Evolutionary conservation across 1,140 invertebrate species (phyloP).

Genomic region (Aphaenogaster rudis): DNA sequence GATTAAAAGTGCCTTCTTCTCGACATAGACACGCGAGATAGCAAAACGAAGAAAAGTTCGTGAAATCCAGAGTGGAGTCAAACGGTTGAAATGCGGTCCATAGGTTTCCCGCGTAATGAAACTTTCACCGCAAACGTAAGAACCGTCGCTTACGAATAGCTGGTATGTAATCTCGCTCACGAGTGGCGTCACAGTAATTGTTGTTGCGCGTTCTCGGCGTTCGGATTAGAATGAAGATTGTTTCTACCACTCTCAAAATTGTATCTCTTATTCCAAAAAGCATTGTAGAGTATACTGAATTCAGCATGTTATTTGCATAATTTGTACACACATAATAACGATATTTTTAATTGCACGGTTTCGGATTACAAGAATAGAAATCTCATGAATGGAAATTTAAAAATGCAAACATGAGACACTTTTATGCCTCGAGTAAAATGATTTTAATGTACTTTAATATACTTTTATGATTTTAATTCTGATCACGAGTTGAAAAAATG

Average conservation of each 20-base stretch:
- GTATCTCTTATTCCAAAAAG: background rate
- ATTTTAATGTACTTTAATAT: background rate
- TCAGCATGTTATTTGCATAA: background rate
- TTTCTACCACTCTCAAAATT: background rate
- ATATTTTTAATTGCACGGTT: background rate
- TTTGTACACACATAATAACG: background rate
- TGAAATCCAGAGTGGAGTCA: background rate
- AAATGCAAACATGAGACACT: background rate
- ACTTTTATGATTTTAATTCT: background rate
- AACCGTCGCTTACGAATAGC: background rate
- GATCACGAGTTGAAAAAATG: background rate
- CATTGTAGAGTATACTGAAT: conserved; percentile 1
- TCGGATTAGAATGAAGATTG: background rate
- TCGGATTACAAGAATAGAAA: background rate
- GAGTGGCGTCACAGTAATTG: background rate
- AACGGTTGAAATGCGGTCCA: background rate
- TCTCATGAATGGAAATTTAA: background rate
- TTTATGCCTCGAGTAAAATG: background rate
- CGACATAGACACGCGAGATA: background rate
- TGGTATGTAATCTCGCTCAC: background rate
- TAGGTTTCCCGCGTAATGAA: background rate
- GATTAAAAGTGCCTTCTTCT: conserved; percentile 3
- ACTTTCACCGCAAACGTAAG: conserved; percentile 41
- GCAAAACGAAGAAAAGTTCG: background rate
- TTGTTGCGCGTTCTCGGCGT: background rate